phyloP scores from a whole-genome alignment of 2,888 invertebrate genomes.

The Brachypterus glaber region DNA sequence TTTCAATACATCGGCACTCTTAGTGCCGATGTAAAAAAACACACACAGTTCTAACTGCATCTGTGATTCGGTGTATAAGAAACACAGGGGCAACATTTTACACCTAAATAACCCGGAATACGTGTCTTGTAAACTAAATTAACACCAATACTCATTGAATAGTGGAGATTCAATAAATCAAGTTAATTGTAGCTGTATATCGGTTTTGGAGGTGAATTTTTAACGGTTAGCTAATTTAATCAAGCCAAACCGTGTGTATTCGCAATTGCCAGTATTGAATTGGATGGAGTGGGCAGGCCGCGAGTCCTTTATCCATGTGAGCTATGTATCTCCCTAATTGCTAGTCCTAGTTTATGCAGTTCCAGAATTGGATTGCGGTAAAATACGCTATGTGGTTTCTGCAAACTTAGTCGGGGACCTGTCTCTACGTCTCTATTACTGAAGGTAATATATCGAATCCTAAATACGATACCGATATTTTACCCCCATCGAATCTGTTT shows the following conservation, averaged over 20 bases:
- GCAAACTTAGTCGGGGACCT: slow-evolving; percentile 38
- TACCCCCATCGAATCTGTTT: slow-evolving; percentile 29
- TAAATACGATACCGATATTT: slow-evolving; percentile 29
- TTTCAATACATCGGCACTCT: no score
- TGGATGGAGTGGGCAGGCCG: slow-evolving; percentile 12
- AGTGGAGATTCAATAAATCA: no score
- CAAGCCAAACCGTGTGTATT: slow-evolving; percentile 20
- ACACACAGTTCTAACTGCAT: no score
- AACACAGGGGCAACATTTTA: no score
- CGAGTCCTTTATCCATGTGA: slow-evolving; percentile 28
- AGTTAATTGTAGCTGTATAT: no score
- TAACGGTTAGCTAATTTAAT: slow-evolving; percentile 16
- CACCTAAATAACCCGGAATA: no score
- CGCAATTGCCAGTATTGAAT: slow-evolving; percentile 20
- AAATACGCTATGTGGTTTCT: slow-evolving; percentile 40
- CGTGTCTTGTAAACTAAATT: no score
- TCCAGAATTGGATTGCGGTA: slow-evolving; percentile 42
- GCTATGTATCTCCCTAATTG: slow-evolving; percentile 40
- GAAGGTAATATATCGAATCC: slow-evolving; percentile 39
- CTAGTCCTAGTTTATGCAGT: slow-evolving; percentile 40
- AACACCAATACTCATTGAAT: no score
- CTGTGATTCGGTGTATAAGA: no score
- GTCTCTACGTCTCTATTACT: slow-evolving; percentile 37
- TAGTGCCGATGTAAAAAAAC: no score
- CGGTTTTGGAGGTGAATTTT: no score